Evolutionary conservation across 92 coral and sea anemone species (phyloP), one percentile per base, ranked within the genome.

Genomic region (Plumapathes pennacea): DNA sequence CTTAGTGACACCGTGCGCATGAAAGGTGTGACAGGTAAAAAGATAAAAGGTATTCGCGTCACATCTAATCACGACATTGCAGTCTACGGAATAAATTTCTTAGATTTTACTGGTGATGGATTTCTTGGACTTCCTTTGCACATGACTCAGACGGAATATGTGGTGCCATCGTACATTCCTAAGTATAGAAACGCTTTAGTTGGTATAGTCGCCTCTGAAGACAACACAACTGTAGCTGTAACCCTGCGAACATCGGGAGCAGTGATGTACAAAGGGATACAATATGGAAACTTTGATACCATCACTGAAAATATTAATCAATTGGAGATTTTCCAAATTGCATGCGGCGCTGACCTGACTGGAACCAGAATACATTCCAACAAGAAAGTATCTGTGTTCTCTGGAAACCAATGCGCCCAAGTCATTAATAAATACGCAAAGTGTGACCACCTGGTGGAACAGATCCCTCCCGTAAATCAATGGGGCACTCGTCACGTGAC

Each of bases 371-470:
- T 90, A 20, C 50, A 66, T 6, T 86, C 95, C n/a, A 32, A 73
- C 24, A 82, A 78, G 41, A 87, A 80, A 0, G 46, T 90, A 8
- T 81, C 97, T 1, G 90, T 90, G 26, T 90, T 77, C 69, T 82
- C 95, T 25, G 97, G 97, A 25, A 59, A 79, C 43, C 95, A 90
- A 23, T 90, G 97, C 47, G 82, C 95, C 5, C 46, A 67, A 17
- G 82, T 90, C n/a, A n/a, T n/a, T n/a, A n/a, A n/a, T 5, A 90
- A 95, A 14, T 4, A 8, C 0, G 1, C 7, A 1, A 56, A 74
- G 25, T 90, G 95, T 53, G 91, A 86, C 43, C 95, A 86, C 51
- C 64, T 90, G 25, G 90, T 86, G 1, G 97, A 90, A 54, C 92
- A 86, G 64, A 46, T 90, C 2, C 92, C 89, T 2, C 97, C 97